phyloP scores from a whole-genome alignment of 2,888 invertebrate species.

The Ophraella communa region DNA sequence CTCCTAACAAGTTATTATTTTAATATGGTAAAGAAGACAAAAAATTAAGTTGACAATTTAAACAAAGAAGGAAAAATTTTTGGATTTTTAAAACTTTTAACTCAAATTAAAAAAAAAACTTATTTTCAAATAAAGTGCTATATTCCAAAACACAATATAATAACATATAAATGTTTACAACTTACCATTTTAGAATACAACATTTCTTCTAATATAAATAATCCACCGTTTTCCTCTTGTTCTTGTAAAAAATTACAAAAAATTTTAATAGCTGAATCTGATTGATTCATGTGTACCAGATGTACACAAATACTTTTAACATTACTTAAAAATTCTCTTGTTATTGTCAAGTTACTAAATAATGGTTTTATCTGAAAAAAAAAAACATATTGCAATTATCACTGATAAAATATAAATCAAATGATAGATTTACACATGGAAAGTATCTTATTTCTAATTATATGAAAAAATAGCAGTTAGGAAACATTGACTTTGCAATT shows the following conservation, averaged over 20 bases:
- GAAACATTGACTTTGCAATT: too few species aligned
- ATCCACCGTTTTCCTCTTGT: constrained; percentile 64
- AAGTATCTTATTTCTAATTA: too few species aligned
- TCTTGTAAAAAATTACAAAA: constrained; percentile 60
- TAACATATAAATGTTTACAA: constrained; percentile 23
- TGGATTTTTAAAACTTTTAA: too few species aligned
- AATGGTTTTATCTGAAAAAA: constrained; percentile 39
- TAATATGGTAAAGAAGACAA: too few species aligned
- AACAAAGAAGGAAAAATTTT: too few species aligned
- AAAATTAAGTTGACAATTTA: too few species aligned
- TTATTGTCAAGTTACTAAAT: constrained; percentile 28
- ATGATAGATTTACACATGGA: too few species aligned
- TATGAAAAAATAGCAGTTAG: too few species aligned
- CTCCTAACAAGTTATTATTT: too few species aligned
- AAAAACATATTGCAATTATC: constrained; percentile 8
- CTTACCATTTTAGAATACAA: constrained; percentile 64
- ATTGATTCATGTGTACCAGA: constrained; percentile 62
- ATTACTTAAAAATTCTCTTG: constrained; percentile 38
- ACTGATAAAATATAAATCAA: background rate
- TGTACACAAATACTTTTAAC: constrained; percentile 60
- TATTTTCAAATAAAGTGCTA: too few species aligned
- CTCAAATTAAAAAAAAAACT: too few species aligned
- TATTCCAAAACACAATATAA: too few species aligned
- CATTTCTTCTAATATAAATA: constrained; percentile 66
- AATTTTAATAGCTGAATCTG: constrained; percentile 62